Evolutionary conservation across 2,113 vertebrate species (phyloP), one percentile per base, ranked within the genome.

Genomic region (Tauraco erythrolophus): DNA sequence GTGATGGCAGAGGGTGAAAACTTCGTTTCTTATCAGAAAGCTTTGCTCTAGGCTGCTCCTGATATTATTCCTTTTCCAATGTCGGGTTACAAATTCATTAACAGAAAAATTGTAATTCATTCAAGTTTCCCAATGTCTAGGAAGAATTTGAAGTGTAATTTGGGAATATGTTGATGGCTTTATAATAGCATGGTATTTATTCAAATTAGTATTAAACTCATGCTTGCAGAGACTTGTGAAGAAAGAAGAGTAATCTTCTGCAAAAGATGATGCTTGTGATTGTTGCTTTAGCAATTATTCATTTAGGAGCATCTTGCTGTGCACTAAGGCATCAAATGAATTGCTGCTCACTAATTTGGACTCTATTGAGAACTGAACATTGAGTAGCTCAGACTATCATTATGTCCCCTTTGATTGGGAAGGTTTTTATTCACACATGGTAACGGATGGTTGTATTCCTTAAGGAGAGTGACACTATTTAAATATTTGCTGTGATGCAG

Each of bases 141-240:
- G 71, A 84, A 96, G 91, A 46, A 92, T 96, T 97, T 95, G 71
- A 97, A 94, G 68, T 95, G 79, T 84, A 86, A 96, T 92, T 97
- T 95, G 90, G 70, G 77, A 91, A 92, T 94, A 95, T 87, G 74
- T 78, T 92, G 74, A 95, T 96, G 92, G 90, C 62, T 97, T 95
- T 95, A 96, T 92, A 80, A 92, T 92, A 97, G 69, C 24, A 9
- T 43, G 25, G 54, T 94, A 86, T 16, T 27, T 74, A 88, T 9
- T 88, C 51, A 97, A 96, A 96, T 85, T 91, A 94, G 96, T 88
- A 88, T 94, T 95, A 96, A 97, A 83, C 24, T 97, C 35, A 35
- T 88, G 50, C 91, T 95, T 96, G 66, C 48, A 89, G 76, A 89
- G 69, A 83, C 45, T 75, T 96, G 37, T 75, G 87, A 83, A 94